Evolutionary conservation across 2,797 vertebrate genomes (phyloP).

Genomic region (Hydrophis major): DNA sequence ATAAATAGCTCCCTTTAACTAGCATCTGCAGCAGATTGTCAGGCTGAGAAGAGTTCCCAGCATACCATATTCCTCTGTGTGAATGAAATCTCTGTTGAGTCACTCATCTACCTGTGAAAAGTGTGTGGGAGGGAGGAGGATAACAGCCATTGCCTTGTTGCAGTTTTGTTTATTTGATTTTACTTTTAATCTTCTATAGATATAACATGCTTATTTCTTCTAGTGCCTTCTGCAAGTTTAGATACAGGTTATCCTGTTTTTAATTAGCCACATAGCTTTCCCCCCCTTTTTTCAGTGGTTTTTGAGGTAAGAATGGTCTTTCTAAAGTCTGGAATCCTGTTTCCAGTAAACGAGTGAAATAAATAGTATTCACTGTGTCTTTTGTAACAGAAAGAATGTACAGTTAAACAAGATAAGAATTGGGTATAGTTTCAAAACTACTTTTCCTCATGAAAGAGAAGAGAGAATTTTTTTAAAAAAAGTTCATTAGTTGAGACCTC

Average conservation of each 20-base stretch:
- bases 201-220: not conserved
- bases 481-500: not conserved
- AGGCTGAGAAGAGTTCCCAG: slow-evolving; percentile 46
- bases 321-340: slow-evolving; percentile 29
- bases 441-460: not conserved
- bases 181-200: not conserved
- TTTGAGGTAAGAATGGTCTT: slow-evolving; percentile 19
- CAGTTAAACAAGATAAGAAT: slow-evolving; percentile 23
- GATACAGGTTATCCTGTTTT: slow-evolving; percentile 34
- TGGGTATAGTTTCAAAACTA: not conserved
- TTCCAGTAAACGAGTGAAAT: slow-evolving; percentile 25
- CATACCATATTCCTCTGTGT: slow-evolving; percentile 43
- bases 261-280: slow-evolving; percentile 43
- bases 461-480: slow-evolving; percentile 3
- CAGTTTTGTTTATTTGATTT: slow-evolving; percentile 45
- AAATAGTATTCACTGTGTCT: slow-evolving; percentile 3
- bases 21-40: slow-evolving; percentile 49
- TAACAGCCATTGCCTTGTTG: slow-evolving; percentile 51
- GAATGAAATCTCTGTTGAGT: slow-evolving; percentile 51
- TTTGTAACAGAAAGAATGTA: slow-evolving; percentile 14
- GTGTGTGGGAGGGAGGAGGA: slow-evolving; percentile 23
- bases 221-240: slow-evolving; percentile 26
- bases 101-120: slow-evolving; percentile 39
- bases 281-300: not conserved
- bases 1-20: slow-evolving; percentile 56